Evolutionary conservation across 2,797 vertebrate genomes (phyloP).

Genomic region (Pelochelys cantorii): DNA sequence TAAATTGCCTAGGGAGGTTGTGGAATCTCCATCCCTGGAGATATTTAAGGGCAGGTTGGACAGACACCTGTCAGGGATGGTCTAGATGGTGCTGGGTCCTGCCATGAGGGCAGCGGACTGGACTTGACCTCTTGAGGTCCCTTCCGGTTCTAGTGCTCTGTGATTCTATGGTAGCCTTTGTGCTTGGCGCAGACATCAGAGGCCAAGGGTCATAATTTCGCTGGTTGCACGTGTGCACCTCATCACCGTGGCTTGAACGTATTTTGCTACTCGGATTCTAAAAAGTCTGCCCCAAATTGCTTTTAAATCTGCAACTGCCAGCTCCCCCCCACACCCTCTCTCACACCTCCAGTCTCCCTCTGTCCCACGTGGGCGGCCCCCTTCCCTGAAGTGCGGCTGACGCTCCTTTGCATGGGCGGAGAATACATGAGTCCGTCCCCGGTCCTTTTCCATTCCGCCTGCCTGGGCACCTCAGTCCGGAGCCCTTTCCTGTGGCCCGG

Average conservation of each 20-base stretch:
- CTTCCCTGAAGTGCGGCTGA: background rate
- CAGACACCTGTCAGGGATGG: too few relatives aligned
- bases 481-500: background rate
- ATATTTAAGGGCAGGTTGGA: too few relatives aligned
- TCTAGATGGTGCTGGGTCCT: too few relatives aligned
- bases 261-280: background rate
- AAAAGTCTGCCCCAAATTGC: background rate
- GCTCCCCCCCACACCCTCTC: too few relatives aligned
- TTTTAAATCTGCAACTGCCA: background rate
- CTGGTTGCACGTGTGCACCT: background rate
- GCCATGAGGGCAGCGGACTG: too few relatives aligned
- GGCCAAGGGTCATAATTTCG: background rate
- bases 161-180: too few relatives aligned
- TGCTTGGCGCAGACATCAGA: background rate
- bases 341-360: background rate
- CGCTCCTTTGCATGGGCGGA: background rate
- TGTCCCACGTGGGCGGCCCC: background rate
- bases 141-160: too few relatives aligned
- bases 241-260: background rate
- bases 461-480: background rate
- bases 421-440: background rate
- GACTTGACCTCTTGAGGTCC: too few relatives aligned
- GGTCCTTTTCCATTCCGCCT: background rate
- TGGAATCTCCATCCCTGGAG: too few relatives aligned
- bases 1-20: too few relatives aligned